A percentile compares a stretch with the other conserved stretches of the same genome.
Conservation (phyloP, 2,888 invertebrate species). For the Tetragonula carbonaria region DNA sequence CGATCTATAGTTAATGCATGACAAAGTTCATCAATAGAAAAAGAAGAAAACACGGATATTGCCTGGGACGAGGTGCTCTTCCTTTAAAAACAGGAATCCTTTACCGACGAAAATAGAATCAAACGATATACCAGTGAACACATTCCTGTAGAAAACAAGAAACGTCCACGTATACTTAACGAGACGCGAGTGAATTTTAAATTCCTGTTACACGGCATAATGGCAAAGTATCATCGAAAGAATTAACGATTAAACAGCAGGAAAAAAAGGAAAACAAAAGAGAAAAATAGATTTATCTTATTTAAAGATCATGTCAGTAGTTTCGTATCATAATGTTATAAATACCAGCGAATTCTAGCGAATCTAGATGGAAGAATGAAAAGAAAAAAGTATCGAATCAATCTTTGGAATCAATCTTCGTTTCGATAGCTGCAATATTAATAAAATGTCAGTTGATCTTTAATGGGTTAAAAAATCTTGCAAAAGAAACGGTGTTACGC, state of each 20-base stretch:
- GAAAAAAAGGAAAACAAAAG: neutral
- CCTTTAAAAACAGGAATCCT: slow-evolving; percentile 45
- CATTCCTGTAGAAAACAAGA: neutral
- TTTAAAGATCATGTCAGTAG: neutral
- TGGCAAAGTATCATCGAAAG: too few species aligned
- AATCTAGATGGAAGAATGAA: neutral
- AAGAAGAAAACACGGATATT: slow-evolving; percentile 25
- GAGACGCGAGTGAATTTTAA: neutral
- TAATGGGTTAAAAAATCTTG: neutral
- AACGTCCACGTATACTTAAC: neutral
- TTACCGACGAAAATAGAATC: slow-evolving; percentile 41
- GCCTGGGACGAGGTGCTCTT: slow-evolving; percentile 37
- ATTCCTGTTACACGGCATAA: neutral
- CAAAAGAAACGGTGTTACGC: neutral
- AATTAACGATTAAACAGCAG: neutral
- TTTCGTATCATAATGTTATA: neutral
- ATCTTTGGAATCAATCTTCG: neutral
- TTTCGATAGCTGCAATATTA: neutral
- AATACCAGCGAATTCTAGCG: neutral
- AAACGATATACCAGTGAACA: slow-evolving; percentile 4
- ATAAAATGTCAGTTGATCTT: neutral
- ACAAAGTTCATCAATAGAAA: slow-evolving; percentile 21
- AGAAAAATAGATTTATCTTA: neutral
- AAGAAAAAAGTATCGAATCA: neutral
- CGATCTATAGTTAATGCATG: slow-evolving; percentile 12